Conservation (phyloP, 2,888 invertebrate genomes). For the Netelia melanura region DNA sequence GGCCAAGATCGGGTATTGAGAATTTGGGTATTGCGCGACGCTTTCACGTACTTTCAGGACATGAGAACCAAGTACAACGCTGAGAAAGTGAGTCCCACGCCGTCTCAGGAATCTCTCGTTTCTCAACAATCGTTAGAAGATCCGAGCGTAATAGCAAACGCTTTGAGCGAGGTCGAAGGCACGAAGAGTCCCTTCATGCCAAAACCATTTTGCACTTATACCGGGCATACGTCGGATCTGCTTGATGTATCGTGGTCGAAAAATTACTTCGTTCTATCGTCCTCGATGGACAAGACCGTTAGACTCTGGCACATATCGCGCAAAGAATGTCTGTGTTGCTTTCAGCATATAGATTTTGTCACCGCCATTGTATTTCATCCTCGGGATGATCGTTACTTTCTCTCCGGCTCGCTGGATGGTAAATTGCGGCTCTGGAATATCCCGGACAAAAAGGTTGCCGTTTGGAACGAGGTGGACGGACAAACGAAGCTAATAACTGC, state of each 20-base stretch:
- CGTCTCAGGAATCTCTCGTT: slow-evolving; percentile 95
- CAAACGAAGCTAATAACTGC: slow-evolving; percentile 97
- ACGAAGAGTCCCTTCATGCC: slow-evolving; percentile 92
- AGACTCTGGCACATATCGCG: slow-evolving; percentile 98
- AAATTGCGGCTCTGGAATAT: slow-evolving; percentile 99
- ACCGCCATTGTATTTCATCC: slow-evolving; percentile 99
- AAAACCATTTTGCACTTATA: slow-evolving; percentile 96
- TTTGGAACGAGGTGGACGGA: slow-evolving; percentile 99
- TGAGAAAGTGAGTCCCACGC: slow-evolving; percentile 96
- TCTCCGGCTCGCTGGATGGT: slow-evolving; percentile 98
- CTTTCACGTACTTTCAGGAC: slow-evolving; percentile 96
- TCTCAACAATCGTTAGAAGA: slow-evolving; percentile 90
- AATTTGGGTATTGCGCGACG: slow-evolving; percentile 97
- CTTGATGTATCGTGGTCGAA: slow-evolving; percentile 99
- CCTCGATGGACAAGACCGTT: slow-evolving; percentile 99
- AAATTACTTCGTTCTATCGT: slow-evolving; percentile 98
- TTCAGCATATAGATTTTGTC: slow-evolving; percentile 99
- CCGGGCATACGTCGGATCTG: slow-evolving; percentile 98
- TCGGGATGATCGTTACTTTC: slow-evolving; percentile 94
- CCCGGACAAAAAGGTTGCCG: slow-evolving; percentile 99
- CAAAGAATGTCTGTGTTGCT: slow-evolving; percentile 98
- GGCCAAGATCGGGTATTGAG: slow-evolving; percentile 97
- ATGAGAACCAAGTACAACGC: slow-evolving; percentile 98
- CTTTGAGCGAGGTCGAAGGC: slow-evolving; percentile 86
- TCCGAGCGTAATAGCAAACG: slow-evolving; percentile 86